phyloP scores from a whole-genome alignment of 2,797 vertebrate genomes.

The Sitta carolinensis region DNA sequence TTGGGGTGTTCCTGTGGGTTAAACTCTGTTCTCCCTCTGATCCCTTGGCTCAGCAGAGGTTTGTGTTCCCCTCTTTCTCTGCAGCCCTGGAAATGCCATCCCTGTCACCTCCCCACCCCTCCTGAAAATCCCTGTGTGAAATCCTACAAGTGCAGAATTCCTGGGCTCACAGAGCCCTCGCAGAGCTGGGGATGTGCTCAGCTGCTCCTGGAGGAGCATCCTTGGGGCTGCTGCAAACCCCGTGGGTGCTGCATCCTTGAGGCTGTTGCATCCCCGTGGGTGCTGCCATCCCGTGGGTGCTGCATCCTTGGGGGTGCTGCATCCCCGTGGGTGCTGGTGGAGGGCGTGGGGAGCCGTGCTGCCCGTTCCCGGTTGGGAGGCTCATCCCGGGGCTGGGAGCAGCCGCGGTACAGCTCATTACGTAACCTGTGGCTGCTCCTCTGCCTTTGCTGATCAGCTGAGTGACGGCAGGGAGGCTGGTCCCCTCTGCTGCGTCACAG shows the following conservation, averaged over 20 bases:
- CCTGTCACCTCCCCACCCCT: not conserved
- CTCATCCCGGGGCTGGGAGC: not conserved
- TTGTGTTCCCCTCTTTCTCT: not conserved
- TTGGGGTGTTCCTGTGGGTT: not conserved
- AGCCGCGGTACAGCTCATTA: not conserved
- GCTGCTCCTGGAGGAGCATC: not conserved
- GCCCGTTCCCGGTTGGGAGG: not conserved
- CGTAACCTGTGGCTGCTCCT: conserved; percentile 11
- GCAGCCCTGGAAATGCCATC: not conserved
- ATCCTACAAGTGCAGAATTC: rapidly evolving
- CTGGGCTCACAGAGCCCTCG: not conserved
- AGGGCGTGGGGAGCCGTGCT: not conserved
- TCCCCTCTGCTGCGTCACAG: conserved; percentile 28
- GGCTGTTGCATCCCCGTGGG: not conserved
- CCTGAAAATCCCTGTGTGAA: rapidly evolving
- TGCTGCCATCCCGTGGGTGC: not conserved
- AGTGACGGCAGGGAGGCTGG: not conserved
- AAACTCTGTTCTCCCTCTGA: not conserved
- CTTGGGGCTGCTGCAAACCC: too few species aligned
- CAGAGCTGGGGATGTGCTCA: not conserved
- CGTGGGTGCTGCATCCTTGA: not conserved
- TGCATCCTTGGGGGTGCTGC: too few species aligned
- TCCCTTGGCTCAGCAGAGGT: not conserved
- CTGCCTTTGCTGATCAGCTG: not conserved
- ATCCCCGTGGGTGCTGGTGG: too few species aligned